These are phyloP conservation scores for Darevskia nairensis DNA, from an alignment of 2,797 vertebrate genomes.

Conservation along the genomic window DNA sequence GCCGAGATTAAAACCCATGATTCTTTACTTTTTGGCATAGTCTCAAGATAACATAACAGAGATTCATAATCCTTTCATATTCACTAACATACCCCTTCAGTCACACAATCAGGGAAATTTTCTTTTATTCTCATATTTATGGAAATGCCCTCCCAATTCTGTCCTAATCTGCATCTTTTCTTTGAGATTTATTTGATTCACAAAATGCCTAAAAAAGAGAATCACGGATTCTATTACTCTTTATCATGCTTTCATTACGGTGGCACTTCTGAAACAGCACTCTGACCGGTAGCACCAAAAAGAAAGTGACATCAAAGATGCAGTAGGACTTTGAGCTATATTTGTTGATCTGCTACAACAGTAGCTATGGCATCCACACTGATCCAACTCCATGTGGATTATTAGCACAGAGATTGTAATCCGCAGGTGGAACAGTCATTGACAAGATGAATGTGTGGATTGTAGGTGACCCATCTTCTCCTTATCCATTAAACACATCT, in stretches of 20 bases:
- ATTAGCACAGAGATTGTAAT: background rate
- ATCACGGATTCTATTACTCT: background rate
- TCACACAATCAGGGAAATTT: background rate
- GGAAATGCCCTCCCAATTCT: background rate
- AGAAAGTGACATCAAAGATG: background rate
- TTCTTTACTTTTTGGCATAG: background rate
- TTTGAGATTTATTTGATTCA: background rate
- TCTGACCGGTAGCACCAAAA: background rate
- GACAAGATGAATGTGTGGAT: background rate
- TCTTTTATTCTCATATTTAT: background rate
- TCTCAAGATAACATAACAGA: constrained; percentile 2
- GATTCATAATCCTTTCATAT: background rate
- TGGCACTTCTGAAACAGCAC: background rate
- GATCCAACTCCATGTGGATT: background rate
- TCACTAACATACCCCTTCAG: background rate
- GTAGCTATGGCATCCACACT: background rate
- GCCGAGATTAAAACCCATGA: background rate
- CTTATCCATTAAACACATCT: background rate
- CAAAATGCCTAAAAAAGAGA: background rate
- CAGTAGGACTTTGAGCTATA: background rate
- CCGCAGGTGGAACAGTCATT: too few species aligned
- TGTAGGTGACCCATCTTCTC: background rate
- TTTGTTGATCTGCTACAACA: background rate
- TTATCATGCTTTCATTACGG: background rate
- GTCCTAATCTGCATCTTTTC: background rate